Evolutionary conservation across 2,888 invertebrate species (phyloP).

Genomic region (Uloborus plumipes): DNA sequence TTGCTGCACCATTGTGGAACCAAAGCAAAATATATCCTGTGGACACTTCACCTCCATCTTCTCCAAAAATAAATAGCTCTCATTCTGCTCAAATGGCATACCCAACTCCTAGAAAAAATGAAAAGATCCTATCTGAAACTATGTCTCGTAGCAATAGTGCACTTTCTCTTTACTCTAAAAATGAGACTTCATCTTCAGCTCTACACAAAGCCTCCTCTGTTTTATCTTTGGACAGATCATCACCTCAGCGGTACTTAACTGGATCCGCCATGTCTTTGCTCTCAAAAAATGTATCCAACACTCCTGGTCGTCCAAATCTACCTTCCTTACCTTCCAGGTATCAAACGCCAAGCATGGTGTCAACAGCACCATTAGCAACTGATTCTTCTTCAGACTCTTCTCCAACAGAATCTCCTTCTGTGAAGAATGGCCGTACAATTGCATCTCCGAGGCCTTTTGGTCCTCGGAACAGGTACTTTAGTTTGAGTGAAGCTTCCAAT

Average conservation of each 20-base stretch:
- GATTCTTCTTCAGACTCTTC: slow-evolving; percentile 67
- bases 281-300: slow-evolving; percentile 21
- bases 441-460: slow-evolving; percentile 15
- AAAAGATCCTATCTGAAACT: slow-evolving; percentile 4
- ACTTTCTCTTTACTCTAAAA: slow-evolving; percentile 58
- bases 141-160: slow-evolving; percentile 66
- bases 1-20: slow-evolving; percentile 60
- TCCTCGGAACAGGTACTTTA: slow-evolving; percentile 33
- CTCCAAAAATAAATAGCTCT: slow-evolving; percentile 42
- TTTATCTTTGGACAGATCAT: slow-evolving; percentile 54
- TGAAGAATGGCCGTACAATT: slow-evolving; percentile 29
- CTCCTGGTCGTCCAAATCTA: slow-evolving; percentile 26
- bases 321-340: slow-evolving; percentile 38
- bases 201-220: slow-evolving; percentile 56
- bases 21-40: slow-evolving; percentile 52
- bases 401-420: slow-evolving; percentile 62
- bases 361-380: slow-evolving; percentile 40
- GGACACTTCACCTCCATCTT: slow-evolving; percentile 34
- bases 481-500: slow-evolving; percentile 33
- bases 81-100: slow-evolving; percentile 10
- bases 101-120: background rate
- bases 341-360: slow-evolving; percentile 25
- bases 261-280: slow-evolving; percentile 29
- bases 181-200: slow-evolving; percentile 15
- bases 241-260: slow-evolving; percentile 19